Conservation (phyloP, 1,140 invertebrate genomes). For the Capitella teleta region DNA sequence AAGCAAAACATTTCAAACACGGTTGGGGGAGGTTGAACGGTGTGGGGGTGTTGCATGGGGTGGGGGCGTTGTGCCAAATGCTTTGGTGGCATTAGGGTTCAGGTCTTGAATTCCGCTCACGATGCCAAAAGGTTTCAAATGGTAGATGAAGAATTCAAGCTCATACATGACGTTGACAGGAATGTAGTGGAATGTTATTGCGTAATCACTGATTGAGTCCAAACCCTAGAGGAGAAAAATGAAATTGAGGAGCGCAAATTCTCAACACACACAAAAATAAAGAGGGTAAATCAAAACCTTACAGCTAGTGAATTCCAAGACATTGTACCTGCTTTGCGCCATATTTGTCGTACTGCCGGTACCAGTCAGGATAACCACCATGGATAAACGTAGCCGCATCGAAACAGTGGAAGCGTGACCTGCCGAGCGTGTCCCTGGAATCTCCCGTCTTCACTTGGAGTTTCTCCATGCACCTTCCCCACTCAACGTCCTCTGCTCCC, state of each 20-base stretch:
- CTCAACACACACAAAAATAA: too few relatives aligned
- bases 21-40: too few relatives aligned
- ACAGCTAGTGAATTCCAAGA: too few relatives aligned
- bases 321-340: conserved; percentile 29
- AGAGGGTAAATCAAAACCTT: too few relatives aligned
- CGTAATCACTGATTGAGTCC: conserved; percentile 83
- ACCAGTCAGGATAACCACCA: conserved; percentile 37
- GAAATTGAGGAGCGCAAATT: too few relatives aligned
- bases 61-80: too few relatives aligned
- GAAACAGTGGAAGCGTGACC: conserved; percentile 88
- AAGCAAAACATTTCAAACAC: too few relatives aligned
- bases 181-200: conserved; percentile 89
- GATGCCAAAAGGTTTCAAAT: conserved; percentile 44
- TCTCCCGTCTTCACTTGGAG: conserved; percentile 78
- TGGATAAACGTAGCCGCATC: conserved; percentile 35
- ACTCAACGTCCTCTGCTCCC: conserved; percentile 78
- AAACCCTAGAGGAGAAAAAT: conserved; percentile 66
- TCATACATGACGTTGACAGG: conserved; percentile 80
- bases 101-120: too few relatives aligned
- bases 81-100: too few relatives aligned
- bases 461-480: conserved; percentile 81
- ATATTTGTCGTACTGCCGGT: conserved; percentile 24
- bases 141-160: conserved; percentile 85
- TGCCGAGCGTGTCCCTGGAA: conserved; percentile 65
- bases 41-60: too few relatives aligned